phyloP scores from a whole-genome alignment of 2,888 invertebrate genomes.

The Drosophila pseudotakahashii region DNA sequence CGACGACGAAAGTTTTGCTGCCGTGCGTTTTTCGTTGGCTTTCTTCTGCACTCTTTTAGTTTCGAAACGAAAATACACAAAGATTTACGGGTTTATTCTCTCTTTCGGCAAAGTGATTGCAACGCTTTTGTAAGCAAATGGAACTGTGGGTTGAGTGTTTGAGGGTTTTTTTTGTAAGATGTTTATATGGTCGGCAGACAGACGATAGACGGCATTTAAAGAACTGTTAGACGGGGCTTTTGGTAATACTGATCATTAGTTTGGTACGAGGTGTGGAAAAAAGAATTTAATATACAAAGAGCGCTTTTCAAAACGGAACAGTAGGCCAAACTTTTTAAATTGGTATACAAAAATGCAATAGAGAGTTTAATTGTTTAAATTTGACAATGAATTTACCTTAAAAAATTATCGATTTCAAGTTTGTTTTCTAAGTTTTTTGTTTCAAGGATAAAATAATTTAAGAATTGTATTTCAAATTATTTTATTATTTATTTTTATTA shows the following conservation, averaged over 20 bases:
- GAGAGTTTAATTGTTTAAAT: not conserved
- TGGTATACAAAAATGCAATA: not conserved
- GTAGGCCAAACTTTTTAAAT: not conserved
- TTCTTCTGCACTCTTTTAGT: conserved; percentile 52
- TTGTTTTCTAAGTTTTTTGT: too few relatives aligned
- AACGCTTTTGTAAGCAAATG: conserved; percentile 77
- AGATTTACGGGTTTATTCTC: conserved; percentile 54
- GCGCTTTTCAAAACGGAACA: not conserved
- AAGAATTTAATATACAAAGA: not conserved
- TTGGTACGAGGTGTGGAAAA: conserved; percentile 2
- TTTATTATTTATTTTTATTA: too few relatives aligned
- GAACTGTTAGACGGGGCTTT: conserved; percentile 16
- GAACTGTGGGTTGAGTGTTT: conserved; percentile 49
- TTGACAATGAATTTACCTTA: too few relatives aligned
- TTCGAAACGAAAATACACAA: conserved; percentile 54
- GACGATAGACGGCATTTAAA: conserved; percentile 9
- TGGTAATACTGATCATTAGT: conserved; percentile 8
- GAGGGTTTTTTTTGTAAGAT: not conserved
- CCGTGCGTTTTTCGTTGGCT: conserved; percentile 34
- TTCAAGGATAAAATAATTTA: too few relatives aligned
- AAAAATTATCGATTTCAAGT: too few relatives aligned
- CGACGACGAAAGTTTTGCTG: conserved; percentile 68
- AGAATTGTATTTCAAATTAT: too few relatives aligned
- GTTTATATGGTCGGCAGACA: conserved; percentile 11
- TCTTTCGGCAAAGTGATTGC: conserved; percentile 63